Evolutionary conservation across 2,797 vertebrate genomes (phyloP).

Genomic region (Anabas testudineus): DNA sequence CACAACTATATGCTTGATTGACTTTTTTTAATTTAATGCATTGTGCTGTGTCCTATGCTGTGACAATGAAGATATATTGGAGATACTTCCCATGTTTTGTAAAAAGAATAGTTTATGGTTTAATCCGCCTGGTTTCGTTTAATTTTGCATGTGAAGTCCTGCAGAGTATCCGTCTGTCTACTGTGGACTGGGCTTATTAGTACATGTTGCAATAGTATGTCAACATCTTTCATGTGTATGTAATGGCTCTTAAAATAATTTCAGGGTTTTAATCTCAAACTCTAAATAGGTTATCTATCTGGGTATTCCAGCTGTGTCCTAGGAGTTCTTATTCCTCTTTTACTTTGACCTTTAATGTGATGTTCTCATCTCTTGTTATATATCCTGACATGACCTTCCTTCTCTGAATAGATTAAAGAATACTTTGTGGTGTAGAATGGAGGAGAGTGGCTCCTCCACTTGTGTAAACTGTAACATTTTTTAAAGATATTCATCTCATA

Average conservation of each 20-base stretch:
- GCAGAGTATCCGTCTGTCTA: constrained; percentile 9
- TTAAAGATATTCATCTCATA: constrained; percentile 63
- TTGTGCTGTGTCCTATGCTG: background rate
- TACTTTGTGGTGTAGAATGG: constrained; percentile 27
- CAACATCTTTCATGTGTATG: no score
- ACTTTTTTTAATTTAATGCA: background rate
- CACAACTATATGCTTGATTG: background rate
- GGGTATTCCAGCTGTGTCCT: background rate
- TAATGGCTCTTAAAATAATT: no score
- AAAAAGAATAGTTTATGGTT: background rate
- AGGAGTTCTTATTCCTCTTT: constrained; percentile 4
- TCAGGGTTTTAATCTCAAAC: no score
- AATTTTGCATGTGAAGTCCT: constrained; percentile 2
- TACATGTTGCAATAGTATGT: constrained; percentile 29
- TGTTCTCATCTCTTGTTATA: constrained; percentile 12
- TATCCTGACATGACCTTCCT: constrained; percentile 20
- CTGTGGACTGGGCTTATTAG: constrained; percentile 20
- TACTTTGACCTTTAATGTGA: constrained; percentile 40
- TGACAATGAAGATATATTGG: background rate
- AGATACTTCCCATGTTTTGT: background rate
- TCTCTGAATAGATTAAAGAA: constrained; percentile 34
- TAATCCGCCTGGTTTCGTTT: background rate
- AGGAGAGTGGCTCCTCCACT: constrained; percentile 34
- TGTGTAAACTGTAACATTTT: constrained; percentile 49
- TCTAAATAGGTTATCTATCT: background rate